Evolutionary conservation across 2,888 invertebrate species (phyloP).

Genomic region (Harpagoxenus sublaevis): DNA sequence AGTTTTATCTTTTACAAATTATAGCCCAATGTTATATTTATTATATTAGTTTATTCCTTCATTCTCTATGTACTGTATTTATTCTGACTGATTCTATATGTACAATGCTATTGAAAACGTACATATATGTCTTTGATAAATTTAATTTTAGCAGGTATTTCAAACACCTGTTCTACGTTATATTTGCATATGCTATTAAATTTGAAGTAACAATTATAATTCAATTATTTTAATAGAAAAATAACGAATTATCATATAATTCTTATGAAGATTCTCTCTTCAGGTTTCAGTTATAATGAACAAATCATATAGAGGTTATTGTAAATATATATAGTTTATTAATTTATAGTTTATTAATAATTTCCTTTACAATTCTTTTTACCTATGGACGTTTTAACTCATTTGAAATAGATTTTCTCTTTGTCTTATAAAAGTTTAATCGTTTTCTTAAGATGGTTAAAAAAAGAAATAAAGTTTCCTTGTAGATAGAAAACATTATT

Average conservation of each 20-base stretch:
- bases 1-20: not conserved
- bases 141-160: not conserved
- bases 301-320: not conserved
- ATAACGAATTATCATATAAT: not conserved
- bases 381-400: not conserved
- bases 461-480: not conserved
- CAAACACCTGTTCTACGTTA: not conserved
- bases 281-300: not conserved
- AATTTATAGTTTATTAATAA: not conserved
- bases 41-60: not conserved
- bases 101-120: constrained; percentile 22
- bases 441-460: not conserved
- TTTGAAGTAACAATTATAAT: not conserved
- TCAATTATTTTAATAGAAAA: not conserved
- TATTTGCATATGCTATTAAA: constrained; percentile 4
- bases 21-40: constrained; percentile 5
- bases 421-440: not conserved
- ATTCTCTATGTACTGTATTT: not conserved
- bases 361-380: not conserved
- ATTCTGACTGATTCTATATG: constrained; percentile 11
- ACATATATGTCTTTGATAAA: not conserved
- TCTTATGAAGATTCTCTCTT: not conserved
- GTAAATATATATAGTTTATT: not conserved
- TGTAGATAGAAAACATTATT: not conserved
- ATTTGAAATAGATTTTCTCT: not conserved